A percentile compares a stretch with the other conserved stretches of the same genome.
Evolutionary conservation across 1,140 invertebrate species (phyloP).

Genomic region (Drosophila setifemur): DNA sequence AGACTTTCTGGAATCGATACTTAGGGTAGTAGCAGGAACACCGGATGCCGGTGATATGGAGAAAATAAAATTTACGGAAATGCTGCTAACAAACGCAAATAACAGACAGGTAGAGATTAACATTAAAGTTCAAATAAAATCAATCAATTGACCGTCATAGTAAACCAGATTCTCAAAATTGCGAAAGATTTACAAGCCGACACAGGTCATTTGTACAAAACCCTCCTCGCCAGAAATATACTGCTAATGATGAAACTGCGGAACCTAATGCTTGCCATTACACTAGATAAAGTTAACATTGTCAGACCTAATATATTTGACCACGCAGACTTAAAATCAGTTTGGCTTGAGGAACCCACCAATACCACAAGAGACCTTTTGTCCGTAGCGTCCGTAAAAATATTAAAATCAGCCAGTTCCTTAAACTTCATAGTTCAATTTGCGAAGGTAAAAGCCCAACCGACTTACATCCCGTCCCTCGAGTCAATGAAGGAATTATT

Average conservation of each 20-base stretch:
- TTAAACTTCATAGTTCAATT: no score
- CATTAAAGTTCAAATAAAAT: neutral
- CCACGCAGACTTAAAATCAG: slow-evolving; percentile 10
- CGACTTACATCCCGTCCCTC: no score
- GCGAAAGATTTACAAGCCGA: slow-evolving; percentile 3
- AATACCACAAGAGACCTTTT: slow-evolving; percentile 23
- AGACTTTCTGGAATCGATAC: no score
- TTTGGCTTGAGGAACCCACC: slow-evolving; percentile 38
- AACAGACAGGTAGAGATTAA: neutral
- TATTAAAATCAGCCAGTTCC: slow-evolving; percentile 20
- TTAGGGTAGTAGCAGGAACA: neutral
- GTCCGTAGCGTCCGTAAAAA: slow-evolving; percentile 13
- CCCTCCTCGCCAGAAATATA: slow-evolving; percentile 16
- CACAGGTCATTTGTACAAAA: slow-evolving; percentile 12
- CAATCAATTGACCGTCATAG: neutral
- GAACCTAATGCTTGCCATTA: slow-evolving; percentile 25
- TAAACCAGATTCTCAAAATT: neutral
- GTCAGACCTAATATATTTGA: slow-evolving; percentile 29
- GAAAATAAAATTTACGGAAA: neutral
- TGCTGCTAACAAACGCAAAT: neutral
- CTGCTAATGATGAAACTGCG: slow-evolving; percentile 17
- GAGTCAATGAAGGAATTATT: no score
- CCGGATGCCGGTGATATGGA: no score
- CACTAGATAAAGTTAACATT: slow-evolving; percentile 10
- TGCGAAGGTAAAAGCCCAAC: no score